phyloP scores from a whole-genome alignment of 2,113 vertebrate genomes.

The Grantiella picta region DNA sequence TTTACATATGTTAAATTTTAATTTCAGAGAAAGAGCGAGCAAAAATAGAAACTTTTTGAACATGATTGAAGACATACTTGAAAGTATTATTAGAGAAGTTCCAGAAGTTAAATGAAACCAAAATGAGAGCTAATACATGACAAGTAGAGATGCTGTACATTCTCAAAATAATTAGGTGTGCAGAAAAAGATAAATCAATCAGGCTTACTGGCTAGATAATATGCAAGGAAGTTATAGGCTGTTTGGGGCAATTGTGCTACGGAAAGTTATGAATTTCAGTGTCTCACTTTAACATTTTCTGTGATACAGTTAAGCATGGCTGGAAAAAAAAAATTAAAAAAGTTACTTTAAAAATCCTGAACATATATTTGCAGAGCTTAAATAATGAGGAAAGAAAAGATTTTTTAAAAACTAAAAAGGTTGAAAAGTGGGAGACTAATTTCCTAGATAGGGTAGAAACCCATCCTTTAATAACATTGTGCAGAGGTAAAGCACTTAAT shows the following conservation, averaged over 20 bases:
- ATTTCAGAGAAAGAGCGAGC: neutral
- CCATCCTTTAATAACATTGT: neutral
- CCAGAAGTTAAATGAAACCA: constrained; percentile 38
- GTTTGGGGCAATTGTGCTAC: neutral
- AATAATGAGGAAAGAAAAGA: neutral
- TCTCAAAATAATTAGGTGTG: constrained; percentile 32
- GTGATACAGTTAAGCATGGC: neutral
- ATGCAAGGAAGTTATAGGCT: neutral
- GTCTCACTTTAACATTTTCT: neutral
- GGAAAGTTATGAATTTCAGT: neutral
- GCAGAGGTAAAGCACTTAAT: neutral
- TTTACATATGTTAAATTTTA: constrained; percentile 42
- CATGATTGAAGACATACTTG: constrained; percentile 32
- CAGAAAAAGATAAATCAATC: neutral
- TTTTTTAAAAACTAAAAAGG: neutral
- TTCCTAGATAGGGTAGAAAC: neutral
- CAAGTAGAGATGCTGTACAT: neutral
- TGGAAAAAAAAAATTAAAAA: neutral
- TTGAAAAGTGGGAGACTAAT: rapidly evolving
- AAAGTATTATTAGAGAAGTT: constrained; percentile 41
- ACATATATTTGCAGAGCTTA: neutral
- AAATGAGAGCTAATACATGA: constrained; percentile 33
- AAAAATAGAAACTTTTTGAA: constrained; percentile 52
- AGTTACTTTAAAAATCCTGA: neutral
- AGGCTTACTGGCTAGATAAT: neutral